These are phyloP conservation scores for Channa maculata DNA, from an alignment of 2,113 vertebrate species.

Conservation along the genomic window DNA sequence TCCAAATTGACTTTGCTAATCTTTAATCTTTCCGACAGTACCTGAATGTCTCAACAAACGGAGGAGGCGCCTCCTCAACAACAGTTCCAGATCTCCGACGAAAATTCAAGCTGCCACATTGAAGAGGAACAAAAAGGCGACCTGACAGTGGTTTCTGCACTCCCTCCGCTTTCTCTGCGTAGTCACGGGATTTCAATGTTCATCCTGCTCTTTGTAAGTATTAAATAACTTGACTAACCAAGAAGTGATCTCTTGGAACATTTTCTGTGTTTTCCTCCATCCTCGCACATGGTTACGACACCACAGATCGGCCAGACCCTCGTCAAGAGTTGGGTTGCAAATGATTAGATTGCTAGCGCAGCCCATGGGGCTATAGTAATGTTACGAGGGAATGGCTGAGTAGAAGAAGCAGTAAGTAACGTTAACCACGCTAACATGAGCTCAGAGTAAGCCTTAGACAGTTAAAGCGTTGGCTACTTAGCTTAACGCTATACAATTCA, in stretches of 20 bases:
- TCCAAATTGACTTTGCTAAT: no score
- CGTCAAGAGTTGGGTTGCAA: slow-evolving; percentile 40
- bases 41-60: slow-evolving; percentile 23
- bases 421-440: slow-evolving; percentile 49
- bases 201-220: slow-evolving; percentile 86
- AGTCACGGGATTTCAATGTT: slow-evolving; percentile 89
- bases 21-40: slow-evolving; percentile 24
- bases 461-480: not conserved
- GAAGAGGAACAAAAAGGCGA: slow-evolving; percentile 82
- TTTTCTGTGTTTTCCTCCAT: not conserved
- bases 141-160: slow-evolving; percentile 73
- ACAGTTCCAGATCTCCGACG: slow-evolving; percentile 63
- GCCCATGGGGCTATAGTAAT: slow-evolving; percentile 25
- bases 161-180: slow-evolving; percentile 84
- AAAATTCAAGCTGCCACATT: slow-evolving; percentile 75
- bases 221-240: not conserved
- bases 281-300: not conserved
- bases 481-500: not conserved
- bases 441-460: slow-evolving; percentile 7
- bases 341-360: slow-evolving; percentile 4
- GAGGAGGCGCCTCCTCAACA: slow-evolving; percentile 73
- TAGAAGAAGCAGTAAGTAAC: slow-evolving; percentile 19
- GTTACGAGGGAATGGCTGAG: slow-evolving; percentile 21
- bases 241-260: not conserved
- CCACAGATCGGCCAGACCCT: not conserved